These are phyloP conservation scores for Oxyura jamaicensis DNA, from an alignment of 2,113 vertebrate species.

Conservation along the genomic window DNA sequence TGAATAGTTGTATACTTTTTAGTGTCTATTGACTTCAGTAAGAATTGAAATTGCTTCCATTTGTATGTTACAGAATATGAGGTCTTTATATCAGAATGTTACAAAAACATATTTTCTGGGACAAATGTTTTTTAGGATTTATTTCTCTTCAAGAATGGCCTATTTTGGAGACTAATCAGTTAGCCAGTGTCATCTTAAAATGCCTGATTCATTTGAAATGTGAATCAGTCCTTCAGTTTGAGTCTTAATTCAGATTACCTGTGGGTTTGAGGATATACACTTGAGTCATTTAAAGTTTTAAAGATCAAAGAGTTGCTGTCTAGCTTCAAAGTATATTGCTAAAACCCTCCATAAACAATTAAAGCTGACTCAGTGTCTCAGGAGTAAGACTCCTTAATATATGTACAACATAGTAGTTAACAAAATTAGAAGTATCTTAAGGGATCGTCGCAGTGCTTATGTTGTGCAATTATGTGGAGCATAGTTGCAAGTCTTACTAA, in stretches of 20 bases:
- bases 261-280: background rate
- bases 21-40: background rate
- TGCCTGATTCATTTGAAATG: conserved; percentile 15
- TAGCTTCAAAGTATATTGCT: conserved; percentile 34
- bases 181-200: conserved; percentile 40
- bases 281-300: conserved; percentile 28
- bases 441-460: background rate
- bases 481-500: background rate
- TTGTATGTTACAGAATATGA: background rate
- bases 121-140: background rate
- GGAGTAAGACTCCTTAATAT: background rate
- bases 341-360: conserved; percentile 32
- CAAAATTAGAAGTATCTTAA: background rate
- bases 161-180: background rate
- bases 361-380: conserved; percentile 5
- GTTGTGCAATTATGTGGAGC: background rate
- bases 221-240: conserved; percentile 10
- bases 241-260: conserved; percentile 57
- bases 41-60: background rate
- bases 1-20: background rate
- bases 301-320: conserved; percentile 50
- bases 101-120: background rate
- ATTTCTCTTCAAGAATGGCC: background rate
- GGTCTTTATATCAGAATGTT: background rate
- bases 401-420: background rate